Evolutionary conservation across 2,888 invertebrate species (phyloP), one percentile per base, ranked within the genome.

Genomic region (Laothoe populi): DNA sequence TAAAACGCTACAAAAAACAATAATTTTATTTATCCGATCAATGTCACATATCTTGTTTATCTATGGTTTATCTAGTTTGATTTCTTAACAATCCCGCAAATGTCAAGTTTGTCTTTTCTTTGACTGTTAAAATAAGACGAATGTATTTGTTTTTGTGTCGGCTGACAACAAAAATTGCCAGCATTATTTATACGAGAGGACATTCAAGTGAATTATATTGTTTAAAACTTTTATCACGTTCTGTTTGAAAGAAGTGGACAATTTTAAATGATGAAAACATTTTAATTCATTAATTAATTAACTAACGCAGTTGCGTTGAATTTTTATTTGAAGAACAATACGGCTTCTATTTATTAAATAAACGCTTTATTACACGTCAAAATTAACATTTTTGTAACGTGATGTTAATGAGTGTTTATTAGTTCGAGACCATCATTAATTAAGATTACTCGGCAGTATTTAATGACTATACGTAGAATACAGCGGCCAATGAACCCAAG

Each of bases 281-380:
- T 77, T 84, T 86, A 84, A 88, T 84, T n/a, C n/a, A n/a, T n/a
- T 79, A 78, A 79, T 82, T 86, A 84, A 88, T 84, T 88, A 88
- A 84, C 79, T 79, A 78, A 72, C 74, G 80, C 81, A 79, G 82
- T 74, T 67, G 79, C 73, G 76, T 70, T 72, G 77, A 84, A 81
- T 84, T 82, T 79, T 63, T 84, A 86, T 85, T 83, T 79, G 78
- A 83, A 77, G 78, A 78, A 78, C 75, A 76, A 73, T 75, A 75
- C 74, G 78, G 75, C 75, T 68, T 68, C 80, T 79, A 79, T 75
- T 72, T 73, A 74, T 68, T 75, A 72, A 76, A 75, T 80, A 74
- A 45, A 78, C 80, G 71, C 61, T 66, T 66, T 75, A 68, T 70
- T 70, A 66, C 64, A 69, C 68, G 70, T 72, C 67, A 63, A 70